Evolutionary conservation across 2,888 invertebrate genomes (phyloP).

Genomic region (Cephonodes hylas): DNA sequence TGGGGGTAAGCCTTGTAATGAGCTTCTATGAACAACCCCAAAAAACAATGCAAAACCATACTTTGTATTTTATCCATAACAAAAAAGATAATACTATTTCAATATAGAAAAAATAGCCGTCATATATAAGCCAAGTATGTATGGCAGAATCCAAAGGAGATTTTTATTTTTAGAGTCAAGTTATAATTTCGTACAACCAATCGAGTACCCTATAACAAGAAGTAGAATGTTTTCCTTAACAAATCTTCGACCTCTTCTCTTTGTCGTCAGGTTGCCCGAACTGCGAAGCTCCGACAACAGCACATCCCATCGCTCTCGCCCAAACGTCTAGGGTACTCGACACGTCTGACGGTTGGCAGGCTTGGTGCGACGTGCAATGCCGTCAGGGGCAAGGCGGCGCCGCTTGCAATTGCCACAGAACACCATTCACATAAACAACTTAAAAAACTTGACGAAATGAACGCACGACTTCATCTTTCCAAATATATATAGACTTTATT

Average conservation of each 20-base stretch:
- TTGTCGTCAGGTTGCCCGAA: conserved; percentile 62
- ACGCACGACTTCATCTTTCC: not conserved
- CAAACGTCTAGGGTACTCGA: conserved; percentile 35
- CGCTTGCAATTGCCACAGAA: conserved; percentile 87
- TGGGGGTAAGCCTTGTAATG: conserved; percentile 44
- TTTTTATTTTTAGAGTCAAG: too few relatives aligned
- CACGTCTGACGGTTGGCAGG: conserved; percentile 79
- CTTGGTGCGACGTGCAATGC: conserved; percentile 85
- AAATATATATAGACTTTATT: not conserved
- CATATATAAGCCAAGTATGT: too few relatives aligned
- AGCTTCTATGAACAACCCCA: too few relatives aligned
- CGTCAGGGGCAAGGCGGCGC: conserved; percentile 86
- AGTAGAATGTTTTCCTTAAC: not conserved
- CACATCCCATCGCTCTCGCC: conserved; percentile 14
- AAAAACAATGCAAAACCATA: too few relatives aligned
- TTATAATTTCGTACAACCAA: too few relatives aligned
- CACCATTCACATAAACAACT: conserved; percentile 75
- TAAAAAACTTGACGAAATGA: not conserved
- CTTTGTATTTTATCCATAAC: too few relatives aligned
- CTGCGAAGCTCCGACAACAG: conserved; percentile 41
- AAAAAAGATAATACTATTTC: too few relatives aligned
- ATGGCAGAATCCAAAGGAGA: too few relatives aligned
- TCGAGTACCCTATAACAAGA: conserved; percentile 8
- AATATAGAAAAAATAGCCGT: too few relatives aligned
- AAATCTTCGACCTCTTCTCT: not conserved